phyloP scores from a whole-genome alignment of 2,797 vertebrate genomes.

The Sebastes vulpes region DNA sequence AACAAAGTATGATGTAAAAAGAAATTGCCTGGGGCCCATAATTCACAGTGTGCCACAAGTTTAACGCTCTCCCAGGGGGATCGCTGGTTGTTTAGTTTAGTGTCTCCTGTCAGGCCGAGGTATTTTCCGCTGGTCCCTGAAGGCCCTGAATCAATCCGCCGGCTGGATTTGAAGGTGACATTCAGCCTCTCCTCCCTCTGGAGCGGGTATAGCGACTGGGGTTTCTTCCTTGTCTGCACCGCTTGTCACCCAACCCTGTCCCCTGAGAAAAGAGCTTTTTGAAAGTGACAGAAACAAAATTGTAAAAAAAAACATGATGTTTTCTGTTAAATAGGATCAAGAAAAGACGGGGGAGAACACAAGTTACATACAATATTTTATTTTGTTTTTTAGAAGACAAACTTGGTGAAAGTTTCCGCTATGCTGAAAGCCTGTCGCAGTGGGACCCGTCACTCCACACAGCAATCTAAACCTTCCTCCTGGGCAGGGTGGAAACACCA shows the following conservation, averaged over 20 bases:
- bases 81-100: conserved; percentile 71
- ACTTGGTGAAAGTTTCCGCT: conserved; percentile 1
- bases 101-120: conserved; percentile 75
- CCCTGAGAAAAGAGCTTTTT: neutral
- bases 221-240: conserved; percentile 50
- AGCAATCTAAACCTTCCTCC: conserved; percentile 57
- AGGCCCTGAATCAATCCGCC: conserved; percentile 72
- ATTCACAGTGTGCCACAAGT: conserved; percentile 44
- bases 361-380: neutral
- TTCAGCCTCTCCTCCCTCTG: conserved; percentile 52
- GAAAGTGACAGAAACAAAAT: conserved; percentile 3
- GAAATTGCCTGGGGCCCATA: conserved; percentile 40
- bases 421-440: conserved; percentile 15
- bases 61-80: conserved; percentile 34
- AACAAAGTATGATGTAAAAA: conserved; percentile 51
- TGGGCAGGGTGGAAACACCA: conserved; percentile 50
- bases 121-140: conserved; percentile 73
- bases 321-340: neutral
- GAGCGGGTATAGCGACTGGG: conserved; percentile 34
- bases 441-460: conserved; percentile 66
- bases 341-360: neutral
- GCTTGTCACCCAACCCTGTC: conserved; percentile 44
- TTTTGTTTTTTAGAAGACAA: neutral
- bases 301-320: neutral
- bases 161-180: conserved; percentile 74